Base-by-base conservation (phyloP, 2,888 invertebrate species). In the Ditula angustiorana region DNA sequence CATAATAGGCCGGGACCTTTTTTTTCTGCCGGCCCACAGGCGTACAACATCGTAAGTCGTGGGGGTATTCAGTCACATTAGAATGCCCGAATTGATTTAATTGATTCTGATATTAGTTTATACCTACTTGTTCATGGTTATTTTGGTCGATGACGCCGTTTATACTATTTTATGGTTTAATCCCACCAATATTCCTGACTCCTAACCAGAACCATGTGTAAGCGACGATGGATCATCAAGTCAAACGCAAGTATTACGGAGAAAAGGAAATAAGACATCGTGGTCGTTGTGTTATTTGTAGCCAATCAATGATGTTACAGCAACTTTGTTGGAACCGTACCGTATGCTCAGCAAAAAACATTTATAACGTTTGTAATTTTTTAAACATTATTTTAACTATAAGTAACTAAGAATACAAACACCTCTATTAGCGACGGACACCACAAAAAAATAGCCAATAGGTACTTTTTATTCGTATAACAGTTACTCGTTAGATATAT, bases 1-100 rank as follows among this genome's bases (percentile, higher is more conserved):
- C 80, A 78, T 83, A 81, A 77, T 75, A 77, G 81, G 79, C 67
- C 63, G 71, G 70, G 71, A 75, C 73, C 73, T 75, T 80, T 79
- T 79, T 76, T 71, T 70, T 71, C 62, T 73, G 50, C 59, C 77
- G 66, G 66, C 77, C 74, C 74, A 79, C 76, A 21, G 47, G 46
- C 60, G 46, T 37, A 28, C 37, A 46, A 50, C 28, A 44, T 61
- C 11, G 30, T 23, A 28, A 57, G 52, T 47, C 61, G 61, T 53
- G 13, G 41, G 46, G 19, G 37, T 24, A 24, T 37, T 19, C 30
- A 33, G 53, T 55, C 26, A 58, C 7, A 58, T 24, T 63, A 13
- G 56, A 57, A 47, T 30, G 41, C 50, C 37, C 28, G 46, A 61
- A 57, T 58, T 26, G 35, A 61, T 55, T 61, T 62, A 35, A 62